Base-by-base conservation (phyloP, 2,888 invertebrate genomes). In the Agrotis ipsilon region DNA sequence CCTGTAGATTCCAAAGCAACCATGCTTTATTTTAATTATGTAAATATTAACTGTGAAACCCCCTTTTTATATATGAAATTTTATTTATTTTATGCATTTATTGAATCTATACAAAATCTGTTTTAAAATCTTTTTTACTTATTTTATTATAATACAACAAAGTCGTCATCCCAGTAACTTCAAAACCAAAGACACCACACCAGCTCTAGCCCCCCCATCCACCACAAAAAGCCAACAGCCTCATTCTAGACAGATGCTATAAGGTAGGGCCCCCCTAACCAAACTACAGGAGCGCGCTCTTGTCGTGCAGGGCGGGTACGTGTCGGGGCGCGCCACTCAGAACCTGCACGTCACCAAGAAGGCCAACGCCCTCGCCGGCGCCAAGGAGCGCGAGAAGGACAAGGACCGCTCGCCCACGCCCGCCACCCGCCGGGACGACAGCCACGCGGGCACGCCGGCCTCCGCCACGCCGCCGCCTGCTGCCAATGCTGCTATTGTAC, bases 311-410 rank as follows among this genome's bases (percentile, higher is more conserved):
- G 97, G 97, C 84, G 97, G 97, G 68, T 97, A 97, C 93, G 97
- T 97, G 81, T 96, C 96, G 59, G 97, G 97, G 52, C 97, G 97
- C 80, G 96, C 97, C 79, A 94, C 93, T 88, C 95, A 96, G 84
- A 95, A 97, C 84, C 96, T 98, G 59, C 97, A 98, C 90, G 97
- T 98, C 68, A 93, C 88, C 51, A 98, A 98, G 95, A 98, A 98
- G 92, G 96, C 97, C 63, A 99, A 99, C 95, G 97, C 98, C 65
- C 96, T 99, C 79, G 96, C 96, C 65, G 89, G 87, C 18, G 91
- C 89, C 75, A 90, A 90, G 85, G 98, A 98, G 89, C 97, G 98
- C 90, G 97, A 96, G 92, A 89, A 96, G 94, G 97, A 96, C 92
- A 89, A 96, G 94, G 94, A 96, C 46, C 63, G 93, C 21, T 91